Evolutionary conservation across 2,113 vertebrate species (phyloP), one percentile per base, ranked within the genome.

Genomic region (Trematomus loennbergii): DNA sequence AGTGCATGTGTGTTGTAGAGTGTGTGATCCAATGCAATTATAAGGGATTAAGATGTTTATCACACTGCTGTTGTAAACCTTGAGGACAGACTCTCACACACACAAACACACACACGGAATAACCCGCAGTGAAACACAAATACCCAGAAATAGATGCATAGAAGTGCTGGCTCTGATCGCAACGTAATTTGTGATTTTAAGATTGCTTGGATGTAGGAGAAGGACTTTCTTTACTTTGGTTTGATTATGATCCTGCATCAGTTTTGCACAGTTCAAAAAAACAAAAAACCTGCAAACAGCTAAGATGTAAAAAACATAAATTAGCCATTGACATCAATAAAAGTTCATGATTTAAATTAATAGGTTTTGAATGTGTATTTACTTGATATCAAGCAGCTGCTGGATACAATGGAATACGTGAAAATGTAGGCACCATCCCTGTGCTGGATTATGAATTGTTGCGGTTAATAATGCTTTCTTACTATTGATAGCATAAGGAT

Each of bases 41-140:
- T 85, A 79, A 81, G 69, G 76, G 90, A 91, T 93, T 89, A 90
- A 85, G 81, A 88, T 91, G 90, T 88, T 90, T 88, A 93, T 91
- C 87, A 62, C 64, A 59, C 75, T 68, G 79, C 77, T 85, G 79
- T 73, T 87, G 76, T 84, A 72, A 76, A 75, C 86, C 62, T 75
- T 64, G 29, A 18, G 18, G 55, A 50, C 60, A 78, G 61, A 63
- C n/a, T 22, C 57, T 46, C n/a, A 48, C 60, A 52, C 29, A 49
- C 18, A 57, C 11, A 36, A 57, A 55, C 20, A 72, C 48, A 45
- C 72, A 72, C 45, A 64, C 9, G 15, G n/a, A 58, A 43, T 33
- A 40, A 8, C 49, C 74, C 69, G 63, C 54, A 36, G 63, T 33
- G 18, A 71, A 60, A 18, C 46, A 67, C 45, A 77, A 54, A 73